These are phyloP conservation scores for Saccostrea cuccullata DNA, from an alignment of 1,140 invertebrate genomes.

Conservation along the genomic window DNA sequence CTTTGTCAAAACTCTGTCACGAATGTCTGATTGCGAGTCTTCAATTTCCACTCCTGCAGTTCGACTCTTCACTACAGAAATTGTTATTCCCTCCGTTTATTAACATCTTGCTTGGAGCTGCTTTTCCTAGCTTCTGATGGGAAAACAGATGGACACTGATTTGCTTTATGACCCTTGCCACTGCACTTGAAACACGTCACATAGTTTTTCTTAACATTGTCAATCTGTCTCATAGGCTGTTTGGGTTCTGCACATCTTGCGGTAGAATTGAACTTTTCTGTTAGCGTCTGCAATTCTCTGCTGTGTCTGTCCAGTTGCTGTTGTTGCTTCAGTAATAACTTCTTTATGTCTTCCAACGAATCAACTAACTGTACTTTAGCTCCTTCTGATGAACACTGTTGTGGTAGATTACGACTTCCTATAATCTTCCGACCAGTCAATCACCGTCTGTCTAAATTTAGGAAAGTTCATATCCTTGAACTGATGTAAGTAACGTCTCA, in stretches of 20 bases:
- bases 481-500: constrained; percentile 1
- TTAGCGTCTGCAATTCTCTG: not conserved
- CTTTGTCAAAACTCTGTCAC: not conserved
- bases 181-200: constrained; percentile 20
- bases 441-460: constrained; percentile 17
- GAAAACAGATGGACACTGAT: constrained; percentile 24
- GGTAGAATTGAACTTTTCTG: not conserved
- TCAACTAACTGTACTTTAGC: not conserved
- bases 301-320: not conserved
- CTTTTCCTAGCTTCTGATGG: not conserved
- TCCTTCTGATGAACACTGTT: not conserved
- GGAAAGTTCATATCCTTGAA: not conserved
- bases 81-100: not conserved
- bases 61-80: constrained; percentile 2
- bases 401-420: not conserved
- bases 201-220: not conserved
- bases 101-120: not conserved
- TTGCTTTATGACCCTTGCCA: not conserved
- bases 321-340: not conserved
- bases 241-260: not conserved
- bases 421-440: not conserved
- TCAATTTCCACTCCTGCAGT: not conserved
- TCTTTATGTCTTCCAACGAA: not conserved
- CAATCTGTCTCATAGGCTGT: not conserved
- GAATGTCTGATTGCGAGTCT: constrained; percentile 10